Evolutionary conservation across 2,797 vertebrate genomes (phyloP), one percentile per base, ranked within the genome.

Genomic region (Myripristis jacobus): DNA sequence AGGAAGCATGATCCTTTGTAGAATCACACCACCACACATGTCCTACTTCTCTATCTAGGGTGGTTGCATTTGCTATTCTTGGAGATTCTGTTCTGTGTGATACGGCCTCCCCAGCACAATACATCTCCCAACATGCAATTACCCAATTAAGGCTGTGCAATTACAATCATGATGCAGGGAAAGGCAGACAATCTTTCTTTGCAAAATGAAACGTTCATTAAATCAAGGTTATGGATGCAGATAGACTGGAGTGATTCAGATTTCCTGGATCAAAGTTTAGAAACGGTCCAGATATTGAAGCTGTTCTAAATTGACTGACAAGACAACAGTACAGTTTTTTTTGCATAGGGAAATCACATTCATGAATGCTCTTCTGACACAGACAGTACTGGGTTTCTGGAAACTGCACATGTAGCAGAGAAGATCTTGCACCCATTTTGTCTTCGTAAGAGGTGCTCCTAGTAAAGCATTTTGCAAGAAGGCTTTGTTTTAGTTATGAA

Each of bases 1-100:
- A 54, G 47, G 64, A 83, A 77, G 62, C 73, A 79, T 74, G 72
- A 79, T 79, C 44, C 77, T 78, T 70, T 78, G 68, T 9, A 64
- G 65, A 75, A 82, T 77, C 75, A 72, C 78, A 70, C 54, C 73
- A 75, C 47, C 76, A 76, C 79, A 67, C 56, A 43, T 73, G 79
- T 72, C 78, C 74, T 85, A 77, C 83, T 81, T 88, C 73, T 81
- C 58, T 59, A 80, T 83, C 65, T 80, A 29, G 69, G 76, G 27
- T 77, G 54, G 51, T 70, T 57, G 43, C 29, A 11, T 61, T 65
- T 65, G 71, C 70, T 84, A 70, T 79, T 77, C 79, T 73, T 75
- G 62, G 65, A 79, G 57, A 36, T 64, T 71, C 22, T 57, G 63
- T 71, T 66, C 64, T 81, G 64, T 64, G 41, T 19, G 22, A 50